Evolutionary conservation across 2,113 vertebrate genomes (phyloP), one percentile per base, ranked within the genome.

Genomic region (Marmota monax): DNA sequence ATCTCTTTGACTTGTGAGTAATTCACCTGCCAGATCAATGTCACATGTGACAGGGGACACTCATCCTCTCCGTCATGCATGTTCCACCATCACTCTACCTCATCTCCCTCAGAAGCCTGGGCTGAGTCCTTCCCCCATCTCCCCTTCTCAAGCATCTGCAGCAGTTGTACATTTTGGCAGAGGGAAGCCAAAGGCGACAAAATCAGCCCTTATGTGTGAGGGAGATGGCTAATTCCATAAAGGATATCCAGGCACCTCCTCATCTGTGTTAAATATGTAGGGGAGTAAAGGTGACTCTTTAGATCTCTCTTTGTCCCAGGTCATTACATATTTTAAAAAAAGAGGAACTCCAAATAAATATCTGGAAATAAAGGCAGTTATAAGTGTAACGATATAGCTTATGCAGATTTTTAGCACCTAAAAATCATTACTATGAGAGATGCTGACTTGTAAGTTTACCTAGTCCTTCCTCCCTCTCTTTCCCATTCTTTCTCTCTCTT

Each of bases 381-480:
- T 32, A 80, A 48, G 63, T 73, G 39, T 4, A 67, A 17, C 23
- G 23, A 32, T 11, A 42, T 5, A 70, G 6, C 53, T 56, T 80
- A 61, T 88, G 11, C 7, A 87, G 13, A 13, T 2, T 80, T 92
- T 73, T 74, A 84, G 23, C 11, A 42, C 6, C 34, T 88, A 20
- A 0, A 42, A 67, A 95, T 96, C 83, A 58, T 82, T 84, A 61
- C 22, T 23, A 12, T 23, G 83, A 69, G 29, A 95, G 27, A 67
- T 58, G 1, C 32, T 73, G 80, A 84, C 53, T 92, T 20, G 29
- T 58, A 83, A 39, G 29, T 67, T 25, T 29, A 90, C 67, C 17
- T 77, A 56, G 23, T 48, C 72, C 80, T 20, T 48, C 74, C 39
- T 69, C 32, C 42, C 29, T 63, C n/a, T 58, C 37, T 74, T 2